These are phyloP conservation scores for Rhimphoctona megacephalus DNA, from an alignment of 2,888 invertebrate genomes.

Conservation along the genomic window DNA sequence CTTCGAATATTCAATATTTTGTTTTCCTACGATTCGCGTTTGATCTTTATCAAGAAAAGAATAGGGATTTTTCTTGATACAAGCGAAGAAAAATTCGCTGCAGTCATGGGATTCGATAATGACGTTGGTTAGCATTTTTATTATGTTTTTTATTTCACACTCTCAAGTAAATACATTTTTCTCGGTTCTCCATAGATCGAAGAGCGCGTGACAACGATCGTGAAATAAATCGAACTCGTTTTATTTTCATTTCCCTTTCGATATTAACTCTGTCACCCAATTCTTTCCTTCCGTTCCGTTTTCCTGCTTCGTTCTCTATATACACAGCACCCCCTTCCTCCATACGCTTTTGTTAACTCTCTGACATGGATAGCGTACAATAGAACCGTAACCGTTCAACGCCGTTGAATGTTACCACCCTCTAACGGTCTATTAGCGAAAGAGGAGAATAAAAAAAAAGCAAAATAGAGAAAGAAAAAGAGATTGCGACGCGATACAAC, in stretches of 20 bases:
- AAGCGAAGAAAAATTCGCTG: neutral
- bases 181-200: neutral
- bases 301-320: neutral
- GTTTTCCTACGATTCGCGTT: neutral
- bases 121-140: neutral
- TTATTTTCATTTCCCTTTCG: constrained; percentile 29
- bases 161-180: neutral
- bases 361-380: constrained; percentile 30
- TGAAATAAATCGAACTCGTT: constrained; percentile 45
- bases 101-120: neutral
- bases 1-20: too few species aligned
- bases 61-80: neutral
- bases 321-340: neutral
- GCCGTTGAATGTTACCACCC: constrained; percentile 19
- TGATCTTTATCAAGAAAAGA: neutral
- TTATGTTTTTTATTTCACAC: neutral
- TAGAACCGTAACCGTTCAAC: constrained; percentile 26
- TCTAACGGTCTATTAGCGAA: constrained; percentile 46
- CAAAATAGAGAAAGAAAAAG: constrained; percentile 17
- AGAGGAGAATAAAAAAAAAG: constrained; percentile 15
- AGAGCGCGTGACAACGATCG: constrained; percentile 70
- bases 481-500: constrained; percentile 17
- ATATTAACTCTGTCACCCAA: constrained; percentile 49
- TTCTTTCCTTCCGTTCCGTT: constrained; percentile 33
- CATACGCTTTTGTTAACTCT: constrained; percentile 11